These are phyloP conservation scores for Drosophila parabipectinata DNA, from an alignment of 1,140 invertebrate genomes.

Conservation along the genomic window DNA sequence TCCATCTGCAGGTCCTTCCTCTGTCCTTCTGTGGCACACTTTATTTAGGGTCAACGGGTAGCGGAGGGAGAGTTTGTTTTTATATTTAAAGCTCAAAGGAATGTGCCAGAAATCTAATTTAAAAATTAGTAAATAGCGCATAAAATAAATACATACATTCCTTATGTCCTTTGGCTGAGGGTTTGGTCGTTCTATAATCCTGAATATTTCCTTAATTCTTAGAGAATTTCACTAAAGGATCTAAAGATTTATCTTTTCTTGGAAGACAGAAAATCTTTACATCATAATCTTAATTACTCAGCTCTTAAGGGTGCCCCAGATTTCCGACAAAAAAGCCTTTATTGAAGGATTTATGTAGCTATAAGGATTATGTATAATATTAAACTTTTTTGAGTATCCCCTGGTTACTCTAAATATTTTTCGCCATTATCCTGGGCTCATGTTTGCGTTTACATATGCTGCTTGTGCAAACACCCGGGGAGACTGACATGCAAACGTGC, in stretches of 20 bases:
- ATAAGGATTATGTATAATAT: not conserved
- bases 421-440: not conserved
- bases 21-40: slow-evolving; percentile 7
- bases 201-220: too few relatives aligned
- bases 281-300: too few relatives aligned
- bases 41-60: slow-evolving; percentile 15
- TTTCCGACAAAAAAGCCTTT: too few relatives aligned
- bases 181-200: too few relatives aligned
- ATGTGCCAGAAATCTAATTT: not conserved
- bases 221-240: too few relatives aligned
- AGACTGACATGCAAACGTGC: slow-evolving; percentile 16
- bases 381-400: not conserved
- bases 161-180: too few relatives aligned
- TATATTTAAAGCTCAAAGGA: not conserved
- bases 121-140: not conserved
- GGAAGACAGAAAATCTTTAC: too few relatives aligned
- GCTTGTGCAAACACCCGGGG: slow-evolving; percentile 59
- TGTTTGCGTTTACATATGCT: slow-evolving; percentile 47
- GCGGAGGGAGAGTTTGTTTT: not conserved
- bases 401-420: not conserved
- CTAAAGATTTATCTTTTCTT: too few relatives aligned
- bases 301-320: too few relatives aligned
- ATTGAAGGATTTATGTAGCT: too few relatives aligned
- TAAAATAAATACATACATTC: too few relatives aligned
- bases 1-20: slow-evolving; percentile 7